Evolutionary conservation across 2,888 invertebrate species (phyloP).

Genomic region (Athripsodes cinereus): DNA sequence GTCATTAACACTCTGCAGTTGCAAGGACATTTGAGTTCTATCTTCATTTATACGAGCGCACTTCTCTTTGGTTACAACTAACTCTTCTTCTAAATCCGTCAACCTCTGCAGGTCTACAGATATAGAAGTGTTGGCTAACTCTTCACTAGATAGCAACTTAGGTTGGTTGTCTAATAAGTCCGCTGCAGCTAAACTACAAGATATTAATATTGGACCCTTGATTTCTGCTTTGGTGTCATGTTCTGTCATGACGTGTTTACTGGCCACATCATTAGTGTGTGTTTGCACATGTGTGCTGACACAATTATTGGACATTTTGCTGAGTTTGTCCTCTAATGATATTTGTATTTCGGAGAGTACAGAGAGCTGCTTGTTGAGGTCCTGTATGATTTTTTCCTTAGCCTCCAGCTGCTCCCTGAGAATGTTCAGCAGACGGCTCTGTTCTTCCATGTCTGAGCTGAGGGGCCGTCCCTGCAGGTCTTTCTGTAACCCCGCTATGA

Average conservation of each 20-base stretch:
- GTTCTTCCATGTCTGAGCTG: constrained; percentile 12
- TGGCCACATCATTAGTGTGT: constrained; percentile 5
- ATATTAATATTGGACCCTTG: constrained; percentile 18
- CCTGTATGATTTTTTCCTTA: constrained; percentile 19
- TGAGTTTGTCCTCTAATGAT: constrained; percentile 23
- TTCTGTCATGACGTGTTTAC: constrained; percentile 29
- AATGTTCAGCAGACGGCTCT: constrained; percentile 8
- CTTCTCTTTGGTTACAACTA: constrained; percentile 65
- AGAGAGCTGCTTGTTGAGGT: constrained; percentile 15
- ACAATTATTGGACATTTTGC: background rate
- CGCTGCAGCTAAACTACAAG: constrained; percentile 20
- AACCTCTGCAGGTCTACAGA: constrained; percentile 41
- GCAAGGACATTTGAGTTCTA: constrained; percentile 53
- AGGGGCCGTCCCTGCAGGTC: constrained; percentile 20
- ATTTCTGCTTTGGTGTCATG: background rate
- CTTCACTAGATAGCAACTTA: constrained; percentile 25
- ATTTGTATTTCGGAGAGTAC: constrained; percentile 17
- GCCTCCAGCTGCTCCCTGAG: constrained; percentile 14
- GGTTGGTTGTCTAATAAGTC: constrained; percentile 19
- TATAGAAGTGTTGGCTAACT: constrained; percentile 23
- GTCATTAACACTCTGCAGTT: constrained; percentile 53
- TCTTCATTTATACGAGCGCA: constrained; percentile 62
- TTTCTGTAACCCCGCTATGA: constrained; percentile 16
- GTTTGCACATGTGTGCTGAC: background rate
- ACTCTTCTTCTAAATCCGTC: constrained; percentile 64